phyloP scores from a whole-genome alignment of 2,797 vertebrate genomes.

The Phrynocephalus forsythii region DNA sequence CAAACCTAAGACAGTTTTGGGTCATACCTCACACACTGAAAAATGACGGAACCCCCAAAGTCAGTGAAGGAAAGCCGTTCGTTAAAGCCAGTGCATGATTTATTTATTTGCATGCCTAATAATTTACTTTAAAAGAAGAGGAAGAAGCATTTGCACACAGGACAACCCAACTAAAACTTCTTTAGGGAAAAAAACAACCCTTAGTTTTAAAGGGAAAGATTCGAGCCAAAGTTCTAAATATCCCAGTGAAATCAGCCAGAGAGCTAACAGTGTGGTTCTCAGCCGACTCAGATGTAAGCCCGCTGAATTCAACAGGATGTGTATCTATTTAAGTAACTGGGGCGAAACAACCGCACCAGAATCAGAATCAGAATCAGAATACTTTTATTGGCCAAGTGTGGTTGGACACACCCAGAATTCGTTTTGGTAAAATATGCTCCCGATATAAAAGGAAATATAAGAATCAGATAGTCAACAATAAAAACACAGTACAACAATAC shows the following conservation, averaged over 20 bases:
- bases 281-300: not conserved
- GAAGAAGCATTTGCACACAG: not conserved
- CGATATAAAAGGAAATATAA: no score
- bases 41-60: constrained; percentile 49
- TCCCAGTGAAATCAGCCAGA: not conserved
- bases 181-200: no score
- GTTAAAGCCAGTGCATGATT: constrained; percentile 6
- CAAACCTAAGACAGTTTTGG: constrained; percentile 18
- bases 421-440: no score
- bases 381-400: no score
- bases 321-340: no score
- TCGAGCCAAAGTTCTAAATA: not conserved
- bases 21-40: constrained; percentile 35
- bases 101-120: not conserved
- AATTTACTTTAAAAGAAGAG: not conserved
- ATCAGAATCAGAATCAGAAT: no score
- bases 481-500: no score
- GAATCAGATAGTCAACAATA: no score
- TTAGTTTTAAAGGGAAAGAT: not conserved
- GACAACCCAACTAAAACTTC: not conserved
- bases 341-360: no score
- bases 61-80: constrained; percentile 24
- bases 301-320: no score
- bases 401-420: no score
- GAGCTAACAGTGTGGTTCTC: not conserved